A percentile compares a stretch with the other conserved stretches of the same genome.
phyloP scores from a whole-genome alignment of 1,140 invertebrate species.

The Zelostemma sp. region DNA sequence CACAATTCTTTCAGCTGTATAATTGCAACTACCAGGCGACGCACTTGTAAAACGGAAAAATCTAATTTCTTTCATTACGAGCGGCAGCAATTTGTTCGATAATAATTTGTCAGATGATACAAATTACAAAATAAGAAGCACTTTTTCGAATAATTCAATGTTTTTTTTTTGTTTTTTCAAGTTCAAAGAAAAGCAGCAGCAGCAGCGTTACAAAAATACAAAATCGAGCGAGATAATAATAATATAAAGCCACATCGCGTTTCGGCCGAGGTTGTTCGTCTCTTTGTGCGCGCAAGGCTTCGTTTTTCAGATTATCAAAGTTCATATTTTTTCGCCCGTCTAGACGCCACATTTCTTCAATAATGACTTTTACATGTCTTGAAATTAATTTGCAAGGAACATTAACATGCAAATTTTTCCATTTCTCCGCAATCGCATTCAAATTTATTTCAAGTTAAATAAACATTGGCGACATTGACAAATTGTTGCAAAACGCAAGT shows the following conservation, averaged over 20 bases:
- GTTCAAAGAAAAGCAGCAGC: too few species aligned
- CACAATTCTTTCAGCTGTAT: too few species aligned
- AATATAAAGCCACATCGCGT: conserved; percentile 29
- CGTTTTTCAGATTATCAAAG: conserved; percentile 27
- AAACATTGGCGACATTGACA: background rate
- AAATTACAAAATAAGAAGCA: too few species aligned
- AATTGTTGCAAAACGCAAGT: background rate
- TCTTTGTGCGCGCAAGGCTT: background rate
- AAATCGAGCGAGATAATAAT: conserved; percentile 42
- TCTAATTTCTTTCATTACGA: too few species aligned
- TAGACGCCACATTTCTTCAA: conserved; percentile 7
- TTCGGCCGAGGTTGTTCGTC: conserved; percentile 9
- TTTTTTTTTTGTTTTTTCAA: too few species aligned
- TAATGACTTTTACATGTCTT: background rate
- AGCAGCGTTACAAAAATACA: conserved; percentile 2
- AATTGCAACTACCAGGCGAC: too few species aligned
- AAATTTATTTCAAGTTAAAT: background rate
- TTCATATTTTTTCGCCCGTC: conserved; percentile 24
- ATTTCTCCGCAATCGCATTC: background rate
- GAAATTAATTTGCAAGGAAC: too few species aligned
- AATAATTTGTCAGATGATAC: too few species aligned
- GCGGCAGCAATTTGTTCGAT: too few species aligned
- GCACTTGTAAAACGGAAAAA: too few species aligned
- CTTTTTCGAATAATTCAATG: too few species aligned
- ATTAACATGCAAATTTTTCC: background rate